Evolutionary conservation across 2,888 invertebrate species (phyloP).

Genomic region (Cecidostiba fungosa): DNA sequence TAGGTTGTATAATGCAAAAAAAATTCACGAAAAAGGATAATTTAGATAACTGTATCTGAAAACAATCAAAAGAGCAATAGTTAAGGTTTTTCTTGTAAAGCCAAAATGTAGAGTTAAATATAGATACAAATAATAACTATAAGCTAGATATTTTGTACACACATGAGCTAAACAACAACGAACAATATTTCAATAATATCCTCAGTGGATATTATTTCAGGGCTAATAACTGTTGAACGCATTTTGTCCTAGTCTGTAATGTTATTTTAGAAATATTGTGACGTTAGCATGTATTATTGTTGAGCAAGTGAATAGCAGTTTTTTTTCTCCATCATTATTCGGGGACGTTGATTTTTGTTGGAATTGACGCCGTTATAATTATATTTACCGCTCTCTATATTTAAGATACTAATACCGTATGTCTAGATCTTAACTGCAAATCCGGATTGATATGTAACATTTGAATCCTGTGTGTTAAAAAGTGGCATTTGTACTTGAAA

Average conservation of each 20-base stretch:
- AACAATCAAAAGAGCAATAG: slow-evolving; percentile 38
- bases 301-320: background rate
- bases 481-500: slow-evolving; percentile 5
- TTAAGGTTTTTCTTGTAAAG: slow-evolving; percentile 38
- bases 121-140: slow-evolving; percentile 4
- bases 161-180: background rate
- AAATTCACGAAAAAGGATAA: background rate
- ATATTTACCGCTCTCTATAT: background rate
- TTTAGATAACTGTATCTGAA: background rate
- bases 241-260: slow-evolving; percentile 56
- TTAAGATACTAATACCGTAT: background rate
- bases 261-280: slow-evolving; percentile 29
- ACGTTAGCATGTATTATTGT: slow-evolving; percentile 19
- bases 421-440: background rate
- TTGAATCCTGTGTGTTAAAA: background rate
- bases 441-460: background rate
- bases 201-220: slow-evolving; percentile 38
- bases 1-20: background rate
- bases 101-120: slow-evolving; percentile 47
- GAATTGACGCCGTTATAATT: background rate
- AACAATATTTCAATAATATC: slow-evolving; percentile 11
- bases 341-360: background rate
- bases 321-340: background rate
- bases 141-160: slow-evolving; percentile 23
- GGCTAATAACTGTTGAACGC: slow-evolving; percentile 42